Base-by-base conservation (phyloP, 1,140 invertebrate species). In the Ephestia elutella region DNA sequence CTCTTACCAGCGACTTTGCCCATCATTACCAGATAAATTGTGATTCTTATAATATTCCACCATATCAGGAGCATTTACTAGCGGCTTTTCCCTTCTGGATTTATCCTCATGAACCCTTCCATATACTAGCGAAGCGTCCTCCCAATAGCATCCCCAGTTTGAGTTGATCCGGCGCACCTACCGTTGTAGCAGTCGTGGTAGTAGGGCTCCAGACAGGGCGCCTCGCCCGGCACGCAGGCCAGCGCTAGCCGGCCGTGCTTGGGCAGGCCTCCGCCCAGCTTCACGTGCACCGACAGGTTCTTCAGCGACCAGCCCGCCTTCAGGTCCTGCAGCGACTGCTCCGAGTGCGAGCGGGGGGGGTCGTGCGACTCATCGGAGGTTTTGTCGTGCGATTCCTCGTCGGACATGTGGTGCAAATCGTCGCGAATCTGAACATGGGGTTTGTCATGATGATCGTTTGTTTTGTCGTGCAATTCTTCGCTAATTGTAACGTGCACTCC, bases 141-240 rank as follows among this genome's bases (percentile, higher is more conserved):
- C n/a, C n/a, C n/a, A n/a, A n/a, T n/a, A n/a, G n/a, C n/a, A n/a
- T n/a, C n/a, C n/a, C n/a, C n/a, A n/a, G n/a, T n/a, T n/a, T n/a
- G n/a, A n/a, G n/a, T n/a, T n/a, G n/a, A n/a, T n/a, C n/a, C n/a
- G n/a, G n/a, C n/a, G n/a, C 9, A 32, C 4, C 2, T 44, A 44
- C 38, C 85, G 0, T 63, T 67, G 61, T 82, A 87, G 53, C 78
- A 80, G 55, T 87, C 85, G 11, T 73, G 68, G 21, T 65, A 71
- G 64, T 72, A 82, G 10, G 69, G 63, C 54, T 86, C 73, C n/a
- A 82, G 50, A 44, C 85, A 87, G 21, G 79, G 68, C 13, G 58
- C 13, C 55, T 84, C 82, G 7, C 68, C 69, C 0, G 67, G 54
- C 3, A 85, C 63, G 19, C 59, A 66, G 0, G 70, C 75, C 32